phyloP scores from a whole-genome alignment of 2,797 vertebrate genomes.

The Peromyscus attwateri region DNA sequence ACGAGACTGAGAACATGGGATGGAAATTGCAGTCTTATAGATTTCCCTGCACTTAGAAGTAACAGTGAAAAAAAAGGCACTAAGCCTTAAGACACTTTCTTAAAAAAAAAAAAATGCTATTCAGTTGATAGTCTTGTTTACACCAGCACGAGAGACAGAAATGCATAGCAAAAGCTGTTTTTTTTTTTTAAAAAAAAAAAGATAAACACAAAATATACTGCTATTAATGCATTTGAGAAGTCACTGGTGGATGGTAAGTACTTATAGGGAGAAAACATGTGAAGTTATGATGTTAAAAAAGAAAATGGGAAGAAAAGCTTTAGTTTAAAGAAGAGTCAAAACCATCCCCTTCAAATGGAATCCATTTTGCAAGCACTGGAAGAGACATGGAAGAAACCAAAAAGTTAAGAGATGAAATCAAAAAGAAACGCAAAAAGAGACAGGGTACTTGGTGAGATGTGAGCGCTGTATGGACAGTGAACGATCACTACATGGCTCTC shows the following conservation, averaged over 20 bases:
- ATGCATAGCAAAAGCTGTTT: conserved; percentile 65
- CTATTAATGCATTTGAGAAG: conserved; percentile 79
- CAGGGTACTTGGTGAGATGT: conserved; percentile 71
- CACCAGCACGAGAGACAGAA: conserved; percentile 70
- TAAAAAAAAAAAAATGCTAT: conserved; percentile 26
- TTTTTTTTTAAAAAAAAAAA: neutral
- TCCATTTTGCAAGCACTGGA: conserved; percentile 84
- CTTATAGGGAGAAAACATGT: conserved; percentile 75
- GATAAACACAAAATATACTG: conserved; percentile 77
- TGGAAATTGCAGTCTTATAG: conserved; percentile 81
- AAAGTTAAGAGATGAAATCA: conserved; percentile 72
- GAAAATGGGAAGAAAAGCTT: conserved; percentile 26
- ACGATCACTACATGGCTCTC: conserved; percentile 63
- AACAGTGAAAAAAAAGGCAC: conserved; percentile 83
- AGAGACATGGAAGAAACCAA: conserved; percentile 77
- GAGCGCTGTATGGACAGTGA: conserved; percentile 59
- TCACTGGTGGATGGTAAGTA: conserved; percentile 79
- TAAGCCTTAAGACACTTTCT: conserved; percentile 70
- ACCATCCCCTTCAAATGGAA: conserved; percentile 80
- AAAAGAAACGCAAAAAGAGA: neutral
- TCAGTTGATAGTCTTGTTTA: conserved; percentile 78
- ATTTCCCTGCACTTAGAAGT: conserved; percentile 80
- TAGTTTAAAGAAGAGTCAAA: conserved; percentile 72
- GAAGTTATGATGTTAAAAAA: conserved; percentile 84
- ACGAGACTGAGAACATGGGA: conserved; percentile 75